Evolutionary conservation across 2,113 vertebrate genomes (phyloP), one percentile per base, ranked within the genome.

Genomic region (Microtus pennsylvanicus): DNA sequence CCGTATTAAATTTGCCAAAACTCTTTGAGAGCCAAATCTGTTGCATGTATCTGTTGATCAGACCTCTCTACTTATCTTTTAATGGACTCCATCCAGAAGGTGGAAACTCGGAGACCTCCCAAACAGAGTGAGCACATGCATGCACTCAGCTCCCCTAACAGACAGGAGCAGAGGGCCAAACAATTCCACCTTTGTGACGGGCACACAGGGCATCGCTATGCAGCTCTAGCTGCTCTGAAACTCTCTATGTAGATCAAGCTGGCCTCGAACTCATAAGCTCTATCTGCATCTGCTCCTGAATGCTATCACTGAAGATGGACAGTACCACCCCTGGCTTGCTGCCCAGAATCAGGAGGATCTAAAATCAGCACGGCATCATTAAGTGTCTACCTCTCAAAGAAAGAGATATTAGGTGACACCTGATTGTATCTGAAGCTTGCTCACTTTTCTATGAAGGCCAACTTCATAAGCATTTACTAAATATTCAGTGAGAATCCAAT

Each of bases 361-460:
- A 35, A 83, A 82, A 26, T 33, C 45, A 47, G 24, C 35, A 26
- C 10, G 42, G 58, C 65, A 47, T 58, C 61, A 4, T 55, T 52
- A 3, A 65, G 80, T 42, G n/a, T 5, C 94, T 94, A 91, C 77
- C 63, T 78, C 90, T 89, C 50, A 75, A 33, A 86, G 61, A 87
- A 55, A 30, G 35, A 87, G 89, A 87, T 58, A 24, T 21, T 17
- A 93, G 70, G 55, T 81, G 50, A 70, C 35, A 52, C 58, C 67
- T 38, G 35, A 67, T 47, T 69, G 30, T 30, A 87, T 63, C 76
- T 87, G 55, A n/a, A 78, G 38, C 47, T 69, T 75, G 58, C n/a
- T 83, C 63, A 65, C 63, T 95, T 93, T 83, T n/a, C 93, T 94
- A 35, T 22, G 89, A 76, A 91, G 77, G 45, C 38, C 63, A 94